phyloP scores from a whole-genome alignment of 2,888 invertebrate genomes.

The Eilema griseolum region DNA sequence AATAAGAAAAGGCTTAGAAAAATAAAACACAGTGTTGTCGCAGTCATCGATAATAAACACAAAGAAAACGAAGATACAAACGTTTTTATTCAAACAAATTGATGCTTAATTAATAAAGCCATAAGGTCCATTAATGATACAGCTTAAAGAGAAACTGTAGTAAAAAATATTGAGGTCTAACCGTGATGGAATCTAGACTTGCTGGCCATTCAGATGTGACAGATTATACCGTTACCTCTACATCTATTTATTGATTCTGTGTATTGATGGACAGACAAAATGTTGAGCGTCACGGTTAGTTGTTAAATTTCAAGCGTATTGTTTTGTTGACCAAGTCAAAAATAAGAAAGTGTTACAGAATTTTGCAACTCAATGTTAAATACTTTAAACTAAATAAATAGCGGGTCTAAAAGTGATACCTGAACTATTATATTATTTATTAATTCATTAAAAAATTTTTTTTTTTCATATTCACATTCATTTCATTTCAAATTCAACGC shows the following conservation, averaged over 20 bases:
- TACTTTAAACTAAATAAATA: neutral
- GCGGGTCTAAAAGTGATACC: neutral
- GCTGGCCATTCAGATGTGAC: slow-evolving; percentile 65
- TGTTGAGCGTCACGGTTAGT: slow-evolving; percentile 42
- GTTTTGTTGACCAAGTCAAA: slow-evolving; percentile 16
- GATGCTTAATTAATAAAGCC: slow-evolving; percentile 53
- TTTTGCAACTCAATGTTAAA: neutral
- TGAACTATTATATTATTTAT: neutral
- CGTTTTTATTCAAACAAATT: slow-evolving; percentile 42
- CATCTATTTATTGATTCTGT: slow-evolving; percentile 34
- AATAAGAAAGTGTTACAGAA: neutral
- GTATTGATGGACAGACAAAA: slow-evolving; percentile 39
- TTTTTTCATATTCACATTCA: neutral
- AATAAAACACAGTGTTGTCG: slow-evolving; percentile 35
- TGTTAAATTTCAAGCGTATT: slow-evolving; percentile 27
- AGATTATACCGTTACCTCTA: slow-evolving; percentile 54
- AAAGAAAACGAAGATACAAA: slow-evolving; percentile 29
- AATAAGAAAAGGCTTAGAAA: slow-evolving; percentile 50
- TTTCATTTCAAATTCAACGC: neutral
- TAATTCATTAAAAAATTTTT: no score
- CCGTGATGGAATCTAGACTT: slow-evolving; percentile 70
- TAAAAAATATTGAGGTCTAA: slow-evolving; percentile 73
- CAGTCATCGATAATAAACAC: slow-evolving; percentile 46
- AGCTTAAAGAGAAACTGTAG: slow-evolving; percentile 73
- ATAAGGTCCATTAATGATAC: slow-evolving; percentile 58